Evolutionary conservation across 2,113 vertebrate species (phyloP).

Genomic region (Plestiodon gilberti): DNA sequence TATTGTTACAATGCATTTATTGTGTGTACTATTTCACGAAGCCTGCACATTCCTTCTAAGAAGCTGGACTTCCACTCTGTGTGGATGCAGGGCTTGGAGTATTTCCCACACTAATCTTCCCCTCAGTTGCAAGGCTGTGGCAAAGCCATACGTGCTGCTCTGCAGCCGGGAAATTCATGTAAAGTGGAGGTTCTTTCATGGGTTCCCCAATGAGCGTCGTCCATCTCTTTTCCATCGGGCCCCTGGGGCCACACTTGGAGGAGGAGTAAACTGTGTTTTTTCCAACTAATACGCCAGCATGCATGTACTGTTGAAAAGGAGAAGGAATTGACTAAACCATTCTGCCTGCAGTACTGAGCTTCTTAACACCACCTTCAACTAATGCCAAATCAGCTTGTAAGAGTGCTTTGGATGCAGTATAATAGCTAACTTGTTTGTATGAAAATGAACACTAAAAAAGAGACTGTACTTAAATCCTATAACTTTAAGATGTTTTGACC

Average conservation of each 20-base stretch:
- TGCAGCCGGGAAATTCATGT: neutral
- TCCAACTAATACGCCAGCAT: constrained; percentile 45
- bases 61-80: neutral
- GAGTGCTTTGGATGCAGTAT: constrained; percentile 42
- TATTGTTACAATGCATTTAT: neutral
- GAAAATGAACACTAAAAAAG: constrained; percentile 52
- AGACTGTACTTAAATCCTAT: constrained; percentile 46
- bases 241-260: neutral
- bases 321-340: constrained; percentile 42
- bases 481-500: neutral
- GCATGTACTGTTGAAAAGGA: constrained; percentile 65
- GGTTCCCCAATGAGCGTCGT: no score
- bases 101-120: neutral
- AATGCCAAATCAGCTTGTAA: constrained; percentile 31
- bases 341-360: constrained; percentile 34
- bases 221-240: neutral
- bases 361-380: constrained; percentile 38
- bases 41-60: neutral
- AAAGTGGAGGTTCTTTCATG: neutral
- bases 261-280: neutral
- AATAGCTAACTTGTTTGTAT: constrained; percentile 42
- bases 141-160: neutral
- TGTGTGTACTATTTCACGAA: neutral
- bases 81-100: neutral
- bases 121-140: neutral